These are phyloP conservation scores for Benthosema pterotum DNA, from an alignment of 2,797 vertebrate genomes.

Conservation along the genomic window DNA sequence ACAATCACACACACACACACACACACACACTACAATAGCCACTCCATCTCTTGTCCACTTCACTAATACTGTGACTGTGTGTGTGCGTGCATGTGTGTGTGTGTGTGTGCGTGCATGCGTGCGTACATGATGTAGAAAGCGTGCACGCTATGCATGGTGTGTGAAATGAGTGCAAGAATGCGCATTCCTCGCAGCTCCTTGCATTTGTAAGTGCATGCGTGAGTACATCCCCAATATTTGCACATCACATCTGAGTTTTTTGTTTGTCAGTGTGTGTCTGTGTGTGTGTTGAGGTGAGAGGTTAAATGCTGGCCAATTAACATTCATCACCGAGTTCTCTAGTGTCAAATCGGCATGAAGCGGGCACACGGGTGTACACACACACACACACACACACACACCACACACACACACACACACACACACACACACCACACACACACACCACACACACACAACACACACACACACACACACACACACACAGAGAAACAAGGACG, in stretches of 20 bases:
- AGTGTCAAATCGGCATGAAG: conserved; percentile 46
- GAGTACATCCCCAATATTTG: no score
- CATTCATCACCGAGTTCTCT: conserved; percentile 65
- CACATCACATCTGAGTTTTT: no score
- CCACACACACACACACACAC: neutral
- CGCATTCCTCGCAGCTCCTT: no score
- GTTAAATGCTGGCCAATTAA: conserved; percentile 70
- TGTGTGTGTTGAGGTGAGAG: conserved; percentile 46
- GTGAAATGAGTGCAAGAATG: no score
- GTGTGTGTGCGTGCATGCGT: neutral
- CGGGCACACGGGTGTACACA: conserved; percentile 19
- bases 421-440: conserved; percentile 22
- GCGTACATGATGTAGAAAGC: neutral
- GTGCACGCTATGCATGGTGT: no score
- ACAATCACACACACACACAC: conserved; percentile 22
- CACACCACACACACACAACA: conserved; percentile 15
- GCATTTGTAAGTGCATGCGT: neutral
- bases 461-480: conserved; percentile 16
- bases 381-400: neutral
- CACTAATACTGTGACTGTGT: conserved; percentile 43
- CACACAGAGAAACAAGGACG: conserved; percentile 34
- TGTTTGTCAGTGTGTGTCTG: no score
- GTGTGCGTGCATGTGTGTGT: conserved; percentile 16
- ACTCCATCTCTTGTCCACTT: conserved; percentile 50
- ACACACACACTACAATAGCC: conserved; percentile 44